Base-by-base conservation (phyloP, 2,888 invertebrate genomes). In the Oxystoma pomonae region DNA sequence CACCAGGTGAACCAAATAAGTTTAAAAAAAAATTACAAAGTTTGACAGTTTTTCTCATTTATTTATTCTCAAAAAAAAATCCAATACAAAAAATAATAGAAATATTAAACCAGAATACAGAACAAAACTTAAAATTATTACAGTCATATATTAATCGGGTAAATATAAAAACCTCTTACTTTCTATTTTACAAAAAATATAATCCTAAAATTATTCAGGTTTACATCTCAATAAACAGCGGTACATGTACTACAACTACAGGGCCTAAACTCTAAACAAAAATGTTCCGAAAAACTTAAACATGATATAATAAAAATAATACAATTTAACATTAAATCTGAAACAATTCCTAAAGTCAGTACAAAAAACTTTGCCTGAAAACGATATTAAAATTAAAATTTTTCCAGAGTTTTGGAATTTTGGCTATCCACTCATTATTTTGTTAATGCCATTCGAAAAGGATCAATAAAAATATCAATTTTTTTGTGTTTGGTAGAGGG, bases 181-280 rank as follows among this genome's bases (percentile, higher is more conserved):
- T 57, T 5, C 19, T n/a, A 57, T 57, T 18, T 57, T 57, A 20
- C n/a, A 57, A 57, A 57, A 57, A 19, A 18, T 49, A 19, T 60
- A 51, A 59, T 55, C 58, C 64, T 69, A 55, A 60, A 57, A 35
- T 35, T 35, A 35, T 7, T 35, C 3, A 35, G 35, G 3, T 35
- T 35, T 35, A 12, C 12, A 35, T 35, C 35, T 35, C 35, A 35
- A 64, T 58, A 74, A 75, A 74, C 77, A 78, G 77, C 77, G 77
- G 77, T 63, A 65, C 75, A 76, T 78, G 78, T 77, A 77, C 76
- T 76, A 75, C 75, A 73, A 69, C 68, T 72, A 63, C 17, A 53
- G 22, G 62, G 63, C 65, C 63, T 65, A 65, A 65, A 65, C 53
- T 9, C 55, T 58, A 63, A 63, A 60, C 59, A 21, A 55, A 62